Evolutionary conservation across 2,113 vertebrate genomes (phyloP).

Genomic region (Cebidichthys violaceus): DNA sequence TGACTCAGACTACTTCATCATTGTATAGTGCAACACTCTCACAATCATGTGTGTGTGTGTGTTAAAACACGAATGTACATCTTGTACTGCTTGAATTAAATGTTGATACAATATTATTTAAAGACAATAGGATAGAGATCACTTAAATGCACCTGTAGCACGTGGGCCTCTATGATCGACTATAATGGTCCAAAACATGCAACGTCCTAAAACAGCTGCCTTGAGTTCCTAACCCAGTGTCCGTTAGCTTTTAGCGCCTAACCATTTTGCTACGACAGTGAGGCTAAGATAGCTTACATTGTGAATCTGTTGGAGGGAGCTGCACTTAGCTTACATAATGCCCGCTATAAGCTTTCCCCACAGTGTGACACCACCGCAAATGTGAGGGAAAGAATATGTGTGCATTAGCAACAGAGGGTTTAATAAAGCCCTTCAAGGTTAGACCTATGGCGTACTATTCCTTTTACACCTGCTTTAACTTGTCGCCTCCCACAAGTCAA

Average conservation of each 20-base stretch:
- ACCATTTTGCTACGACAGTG: not conserved
- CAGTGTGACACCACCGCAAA: not conserved
- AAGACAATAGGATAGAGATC: not conserved
- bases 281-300: not conserved
- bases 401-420: not conserved
- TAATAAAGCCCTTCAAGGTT: not conserved
- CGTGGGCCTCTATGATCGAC: not conserved
- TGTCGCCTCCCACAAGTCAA: not conserved
- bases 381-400: not conserved
- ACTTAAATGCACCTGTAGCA: conserved; percentile 3
- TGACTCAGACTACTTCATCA: conserved; percentile 61
- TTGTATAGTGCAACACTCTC: conserved; percentile 16
- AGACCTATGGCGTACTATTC: not conserved
- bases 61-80: conserved; percentile 22
- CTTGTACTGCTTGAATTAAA: not conserved
- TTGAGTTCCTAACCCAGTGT: not conserved
- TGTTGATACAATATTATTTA: conserved; percentile 18
- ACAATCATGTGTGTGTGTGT: conserved; percentile 11
- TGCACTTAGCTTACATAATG: not conserved
- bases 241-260: not conserved
- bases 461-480: not conserved
- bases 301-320: not conserved
- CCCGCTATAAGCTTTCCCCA: not conserved
- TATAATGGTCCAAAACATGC: not conserved
- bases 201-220: conserved; percentile 3